phyloP scores from a whole-genome alignment of 1,140 invertebrate genomes.

The Drosophila willistoni region DNA sequence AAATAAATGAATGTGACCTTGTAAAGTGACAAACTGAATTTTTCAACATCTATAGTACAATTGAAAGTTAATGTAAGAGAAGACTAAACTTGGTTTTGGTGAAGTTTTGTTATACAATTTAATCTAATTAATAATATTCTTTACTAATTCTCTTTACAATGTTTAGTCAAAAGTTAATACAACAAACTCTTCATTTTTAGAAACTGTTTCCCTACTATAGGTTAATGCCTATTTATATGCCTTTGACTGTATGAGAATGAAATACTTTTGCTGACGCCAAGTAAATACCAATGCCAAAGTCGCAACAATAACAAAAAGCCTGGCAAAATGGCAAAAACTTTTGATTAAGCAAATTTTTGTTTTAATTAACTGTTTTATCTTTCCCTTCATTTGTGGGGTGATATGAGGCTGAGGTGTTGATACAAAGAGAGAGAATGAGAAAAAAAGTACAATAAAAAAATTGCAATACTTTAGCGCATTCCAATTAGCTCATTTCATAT shows the following conservation, averaged over 20 bases:
- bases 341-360: conserved; percentile 52
- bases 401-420: not conserved
- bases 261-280: conserved; percentile 43
- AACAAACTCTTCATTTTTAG: not conserved
- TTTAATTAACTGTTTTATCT: conserved; percentile 60
- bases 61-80: too few species aligned
- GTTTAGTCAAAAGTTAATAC: too few species aligned
- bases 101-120: too few species aligned
- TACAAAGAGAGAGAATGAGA: not conserved
- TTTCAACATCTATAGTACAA: too few species aligned
- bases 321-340: conserved; percentile 31
- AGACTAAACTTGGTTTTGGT: too few species aligned
- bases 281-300: conserved; percentile 23
- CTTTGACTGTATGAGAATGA: conserved; percentile 31
- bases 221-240: conserved; percentile 19
- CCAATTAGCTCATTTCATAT: conserved; percentile 41
- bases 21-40: too few species aligned
- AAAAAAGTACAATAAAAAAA: not conserved
- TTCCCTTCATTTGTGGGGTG: not conserved
- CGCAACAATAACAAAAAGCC: conserved; percentile 29
- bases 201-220: not conserved
- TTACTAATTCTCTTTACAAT: too few species aligned
- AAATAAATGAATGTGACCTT: too few species aligned
- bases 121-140: too few species aligned
- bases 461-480: conserved; percentile 1